Conservation (phyloP, 2,797 vertebrate species). For the Fratercula arctica region DNA sequence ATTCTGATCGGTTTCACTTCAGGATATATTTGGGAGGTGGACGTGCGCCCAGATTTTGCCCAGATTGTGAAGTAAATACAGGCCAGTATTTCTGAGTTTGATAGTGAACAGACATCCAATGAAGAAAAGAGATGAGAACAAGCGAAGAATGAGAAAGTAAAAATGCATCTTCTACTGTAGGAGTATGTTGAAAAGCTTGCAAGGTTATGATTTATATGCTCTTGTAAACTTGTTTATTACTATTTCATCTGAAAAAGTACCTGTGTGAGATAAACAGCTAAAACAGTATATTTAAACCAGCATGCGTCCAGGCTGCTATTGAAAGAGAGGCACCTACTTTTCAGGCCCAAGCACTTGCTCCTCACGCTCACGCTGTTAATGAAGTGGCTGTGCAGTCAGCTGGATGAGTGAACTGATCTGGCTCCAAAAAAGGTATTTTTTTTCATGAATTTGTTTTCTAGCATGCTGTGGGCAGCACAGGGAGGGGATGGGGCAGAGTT, state of each 20-base stretch:
- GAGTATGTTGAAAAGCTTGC: neutral
- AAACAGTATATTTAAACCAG: neutral
- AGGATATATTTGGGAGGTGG: neutral
- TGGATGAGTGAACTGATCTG: neutral
- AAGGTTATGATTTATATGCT: neutral
- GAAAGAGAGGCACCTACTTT: neutral
- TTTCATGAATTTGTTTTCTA: neutral
- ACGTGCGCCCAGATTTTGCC: neutral
- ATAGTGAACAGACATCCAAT: neutral
- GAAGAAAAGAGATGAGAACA: neutral
- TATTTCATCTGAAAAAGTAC: neutral
- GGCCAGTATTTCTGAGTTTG: neutral
- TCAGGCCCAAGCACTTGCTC: neutral
- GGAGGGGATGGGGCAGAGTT: neutral
- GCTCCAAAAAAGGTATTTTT: neutral
- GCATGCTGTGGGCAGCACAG: neutral
- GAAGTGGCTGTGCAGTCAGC: neutral
- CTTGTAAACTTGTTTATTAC: neutral
- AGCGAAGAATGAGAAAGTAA: neutral
- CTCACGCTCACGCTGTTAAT: accelerated
- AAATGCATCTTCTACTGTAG: neutral
- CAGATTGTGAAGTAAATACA: neutral
- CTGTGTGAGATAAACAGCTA: neutral
- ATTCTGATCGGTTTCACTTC: neutral
- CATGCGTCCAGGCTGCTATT: neutral